Evolutionary conservation across 2,797 vertebrate genomes (phyloP).

Genomic region (Gallinago nigripennis): DNA sequence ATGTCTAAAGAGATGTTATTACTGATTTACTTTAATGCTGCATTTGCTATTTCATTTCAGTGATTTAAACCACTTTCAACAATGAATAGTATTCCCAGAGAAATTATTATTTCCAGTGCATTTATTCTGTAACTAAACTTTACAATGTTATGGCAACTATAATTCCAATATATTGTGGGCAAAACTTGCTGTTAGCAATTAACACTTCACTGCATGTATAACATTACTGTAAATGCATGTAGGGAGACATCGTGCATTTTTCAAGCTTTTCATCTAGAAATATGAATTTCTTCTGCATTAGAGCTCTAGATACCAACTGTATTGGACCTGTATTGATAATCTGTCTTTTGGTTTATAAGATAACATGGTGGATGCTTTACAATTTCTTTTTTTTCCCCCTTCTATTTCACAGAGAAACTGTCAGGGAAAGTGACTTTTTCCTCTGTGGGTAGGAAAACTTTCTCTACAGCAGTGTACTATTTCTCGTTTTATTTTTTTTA

Average conservation of each 20-base stretch:
- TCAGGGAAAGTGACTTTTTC: background rate
- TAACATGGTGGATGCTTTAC: background rate
- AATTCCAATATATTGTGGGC: background rate
- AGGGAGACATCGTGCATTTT: background rate
- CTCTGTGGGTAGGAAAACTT: background rate
- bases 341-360: background rate
- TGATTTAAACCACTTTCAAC: background rate
- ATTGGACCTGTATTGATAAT: background rate
- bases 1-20: background rate
- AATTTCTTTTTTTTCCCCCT: background rate
- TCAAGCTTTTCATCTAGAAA: background rate
- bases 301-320: background rate
- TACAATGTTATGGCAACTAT: background rate
- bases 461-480: background rate
- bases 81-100: background rate
- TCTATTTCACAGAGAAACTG: background rate
- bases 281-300: background rate
- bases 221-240: background rate
- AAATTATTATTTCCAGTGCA: constrained; percentile 4
- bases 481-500: background rate
- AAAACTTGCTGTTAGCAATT: background rate
- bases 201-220: background rate
- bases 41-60: constrained; percentile 8
- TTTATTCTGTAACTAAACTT: background rate
- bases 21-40: background rate